These are phyloP conservation scores for Pseudomyrmex pallidus DNA, from an alignment of 1,140 invertebrate species.

Conservation along the genomic window DNA sequence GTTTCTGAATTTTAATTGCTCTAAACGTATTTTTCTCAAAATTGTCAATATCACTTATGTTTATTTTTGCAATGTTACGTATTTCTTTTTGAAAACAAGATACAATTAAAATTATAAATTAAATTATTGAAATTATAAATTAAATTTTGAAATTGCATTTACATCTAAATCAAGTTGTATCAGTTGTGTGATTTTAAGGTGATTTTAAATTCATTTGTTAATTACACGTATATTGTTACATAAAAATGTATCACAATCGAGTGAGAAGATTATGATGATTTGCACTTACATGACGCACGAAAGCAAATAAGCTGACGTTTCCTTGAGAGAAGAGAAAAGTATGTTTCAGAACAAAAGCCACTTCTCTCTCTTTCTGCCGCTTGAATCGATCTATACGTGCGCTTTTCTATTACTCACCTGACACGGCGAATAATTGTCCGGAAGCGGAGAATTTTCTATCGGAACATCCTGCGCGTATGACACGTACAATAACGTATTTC, in stretches of 20 bases:
- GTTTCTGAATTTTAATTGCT: background rate
- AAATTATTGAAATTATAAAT: background rate
- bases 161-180: background rate
- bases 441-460: slow-evolving; percentile 36
- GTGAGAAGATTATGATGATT: slow-evolving; percentile 23
- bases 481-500: slow-evolving; percentile 35
- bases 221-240: background rate
- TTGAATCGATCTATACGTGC: slow-evolving; percentile 10
- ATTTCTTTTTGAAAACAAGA: too few relatives aligned
- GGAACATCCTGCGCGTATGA: slow-evolving; percentile 39
- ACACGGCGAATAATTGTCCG: slow-evolving; percentile 25
- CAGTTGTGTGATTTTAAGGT: background rate
- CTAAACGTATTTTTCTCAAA: background rate
- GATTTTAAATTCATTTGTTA: slow-evolving; percentile 5
- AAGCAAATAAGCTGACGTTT: background rate
- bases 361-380: background rate
- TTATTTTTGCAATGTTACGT: too few relatives aligned
- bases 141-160: background rate
- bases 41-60: background rate
- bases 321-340: background rate
- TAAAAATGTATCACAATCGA: background rate
- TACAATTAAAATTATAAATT: too few relatives aligned
- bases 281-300: background rate
- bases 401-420: slow-evolving; percentile 8
- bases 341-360: slow-evolving; percentile 5